Evolutionary conservation across 2,888 invertebrate species (phyloP), one percentile per base, ranked within the genome.

Genomic region (Dilophus febrilis): DNA sequence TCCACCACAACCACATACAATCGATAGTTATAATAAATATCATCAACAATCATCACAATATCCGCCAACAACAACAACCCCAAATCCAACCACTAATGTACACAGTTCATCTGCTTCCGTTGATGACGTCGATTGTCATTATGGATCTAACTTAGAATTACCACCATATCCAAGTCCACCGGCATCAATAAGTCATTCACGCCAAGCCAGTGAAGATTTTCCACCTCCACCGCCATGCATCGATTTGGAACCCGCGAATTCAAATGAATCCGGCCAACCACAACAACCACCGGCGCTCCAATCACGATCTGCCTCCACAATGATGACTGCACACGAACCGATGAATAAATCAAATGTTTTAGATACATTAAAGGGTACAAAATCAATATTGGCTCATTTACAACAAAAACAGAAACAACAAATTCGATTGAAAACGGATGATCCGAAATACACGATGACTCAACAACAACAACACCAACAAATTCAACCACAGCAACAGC

Each of bases 141-240:
- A 48, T 42, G 49, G 49, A 14, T 48, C 68, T 42, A 55, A 59
- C 28, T 51, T 71, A 22, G 79, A 80, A 38, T 54, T 80, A 41
- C 86, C 86, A 2, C 86, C 86, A 1, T 86, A 86, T 55, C 85
- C 85, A 2, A 79, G 79, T 50, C 82, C 82, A 2, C 69, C 77
- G 48, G 74, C 74, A 47, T 83, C 84, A 0, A 77, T 72, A 0
- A 71, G 77, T 40, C 87, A 87, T 58, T 87, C 86, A 2, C 66
- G 87, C 36, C 87, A 87, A 58, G 75, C 83, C 1, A 87, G 86
- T 57, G 86, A 86, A 60, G 87, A 88, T 51, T 87, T 88, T 51
- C 87, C 87, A 36, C 86, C 86, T 5, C 85, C 85, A n/a, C 87
- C 87, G 1, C 78, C 82, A 2, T 79, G 79, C 0, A 68, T 81